These are phyloP conservation scores for Argyra leucocephala DNA, from an alignment of 2,888 invertebrate genomes.

Conservation along the genomic window DNA sequence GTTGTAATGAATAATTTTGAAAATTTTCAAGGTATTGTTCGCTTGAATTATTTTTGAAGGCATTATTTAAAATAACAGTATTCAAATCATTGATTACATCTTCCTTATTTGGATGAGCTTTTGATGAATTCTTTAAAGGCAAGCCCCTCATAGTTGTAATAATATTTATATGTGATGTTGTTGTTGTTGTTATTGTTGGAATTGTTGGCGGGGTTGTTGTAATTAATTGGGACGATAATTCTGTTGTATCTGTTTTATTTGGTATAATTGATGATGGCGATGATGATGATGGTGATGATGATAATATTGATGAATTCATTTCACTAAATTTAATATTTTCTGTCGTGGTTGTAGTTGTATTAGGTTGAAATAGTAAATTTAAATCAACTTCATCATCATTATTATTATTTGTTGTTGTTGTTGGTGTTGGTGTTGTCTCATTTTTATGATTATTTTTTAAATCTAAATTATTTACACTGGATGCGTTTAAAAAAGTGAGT, in stretches of 20 bases:
- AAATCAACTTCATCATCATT: neutral
- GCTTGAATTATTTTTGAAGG: constrained; percentile 14
- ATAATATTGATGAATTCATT: no score
- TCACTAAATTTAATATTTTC: no score
- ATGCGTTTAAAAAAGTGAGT: neutral
- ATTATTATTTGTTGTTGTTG: constrained; percentile 17
- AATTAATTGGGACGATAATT: constrained; percentile 14
- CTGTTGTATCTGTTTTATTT: constrained; percentile 19
- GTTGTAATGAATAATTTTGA: constrained; percentile 20
- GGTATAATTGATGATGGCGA: constrained; percentile 13
- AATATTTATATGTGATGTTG: neutral
- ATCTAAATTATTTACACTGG: constrained; percentile 2
- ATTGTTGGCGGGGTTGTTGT: constrained; percentile 20
- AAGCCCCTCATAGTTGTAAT: neutral
- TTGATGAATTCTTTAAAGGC: neutral
- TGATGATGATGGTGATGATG: neutral
- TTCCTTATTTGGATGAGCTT: constrained; percentile 14
- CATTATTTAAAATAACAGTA: constrained; percentile 15
- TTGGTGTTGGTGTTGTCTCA: constrained; percentile 15
- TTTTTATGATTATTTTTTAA: neutral
- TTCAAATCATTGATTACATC: constrained; percentile 11
- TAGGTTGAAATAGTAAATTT: neutral
- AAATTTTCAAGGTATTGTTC: constrained; percentile 8
- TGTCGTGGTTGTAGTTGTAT: constrained; percentile 7
- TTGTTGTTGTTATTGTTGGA: constrained; percentile 9